Evolutionary conservation across 1,140 invertebrate species (phyloP).

Genomic region (Drosophila azteca): DNA sequence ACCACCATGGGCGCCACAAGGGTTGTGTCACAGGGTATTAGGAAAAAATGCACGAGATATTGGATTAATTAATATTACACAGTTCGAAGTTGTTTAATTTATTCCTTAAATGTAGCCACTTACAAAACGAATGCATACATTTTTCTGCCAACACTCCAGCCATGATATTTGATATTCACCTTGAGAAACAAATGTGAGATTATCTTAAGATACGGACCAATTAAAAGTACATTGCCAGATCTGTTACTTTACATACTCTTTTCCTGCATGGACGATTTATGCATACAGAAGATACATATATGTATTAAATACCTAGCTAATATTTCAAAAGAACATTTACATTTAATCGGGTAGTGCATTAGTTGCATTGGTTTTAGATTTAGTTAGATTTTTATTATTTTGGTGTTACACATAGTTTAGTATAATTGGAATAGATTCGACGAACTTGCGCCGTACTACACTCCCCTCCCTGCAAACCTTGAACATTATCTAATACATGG

Average conservation of each 20-base stretch:
- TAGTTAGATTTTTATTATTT: conserved; percentile 57
- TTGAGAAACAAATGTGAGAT: conserved; percentile 38
- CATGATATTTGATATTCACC: conserved; percentile 49
- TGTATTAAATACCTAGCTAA: conserved; percentile 51
- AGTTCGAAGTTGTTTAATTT: conserved; percentile 56
- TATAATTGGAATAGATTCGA: conserved; percentile 47
- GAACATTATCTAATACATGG: conserved; percentile 43
- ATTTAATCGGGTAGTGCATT: conserved; percentile 52
- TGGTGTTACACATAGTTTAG: conserved; percentile 48
- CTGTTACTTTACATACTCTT: conserved; percentile 15
- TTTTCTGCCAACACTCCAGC: conserved; percentile 38
- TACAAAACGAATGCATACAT: conserved; percentile 49
- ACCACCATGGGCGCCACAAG: too few species aligned
- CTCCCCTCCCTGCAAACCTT: conserved; percentile 12
- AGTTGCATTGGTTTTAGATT: conserved; percentile 25
- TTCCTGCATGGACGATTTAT: conserved; percentile 40
- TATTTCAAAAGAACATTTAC: conserved; percentile 42
- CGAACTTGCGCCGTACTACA: conserved; percentile 29
- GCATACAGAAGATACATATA: not conserved
- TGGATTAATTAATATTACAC: conserved; percentile 56
- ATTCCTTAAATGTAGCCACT: conserved; percentile 51
- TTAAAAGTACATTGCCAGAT: conserved; percentile 44
- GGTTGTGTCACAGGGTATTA: not conserved
- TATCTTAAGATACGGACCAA: conserved; percentile 27
- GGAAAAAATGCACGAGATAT: not conserved